Evolutionary conservation across 2,113 vertebrate genomes (phyloP), one percentile per base, ranked within the genome.

Genomic region (Macquaria ambigua): DNA sequence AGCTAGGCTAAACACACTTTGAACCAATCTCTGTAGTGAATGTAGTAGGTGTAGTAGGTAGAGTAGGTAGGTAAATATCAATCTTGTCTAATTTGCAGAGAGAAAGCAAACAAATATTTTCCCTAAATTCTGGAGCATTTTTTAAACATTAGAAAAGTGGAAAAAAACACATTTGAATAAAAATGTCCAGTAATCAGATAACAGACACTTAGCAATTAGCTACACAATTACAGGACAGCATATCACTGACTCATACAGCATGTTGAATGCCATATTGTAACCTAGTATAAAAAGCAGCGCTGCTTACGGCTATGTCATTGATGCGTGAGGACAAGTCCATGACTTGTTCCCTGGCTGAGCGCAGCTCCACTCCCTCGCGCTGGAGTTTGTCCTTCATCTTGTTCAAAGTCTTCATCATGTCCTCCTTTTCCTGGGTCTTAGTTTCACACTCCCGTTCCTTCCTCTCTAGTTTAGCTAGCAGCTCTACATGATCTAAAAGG

Each of bases 321-420:
- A 99, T 96, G 74, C 97, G 97, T 67, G 95, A 93, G 76, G 97
- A 96, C 86, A 99, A 94, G 81, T 98, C 97, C 5, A 96, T 89
- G 91, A 98, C 97, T 92, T 98, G 98, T 25, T 98, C 97, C 76
- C 97, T 93, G 64, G 97, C 97, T 37, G 96, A 97, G 55, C 97
- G 97, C 84, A 99, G 95, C 92, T 99, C 98, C 91, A 97, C 93
- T 6, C 97, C 98, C 94, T 99, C 98, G 1, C 97, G 97, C 93
- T 98, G 97, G 50, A 99, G 95, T 79, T 99, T 99, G 94, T 99
- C 98, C 95, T 98, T 99, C 98, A 99, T 99, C 95, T 99, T 99
- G 91, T 99, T 99, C 88, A 99, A 91, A 0, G 98, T 99, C 94
- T 97, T 97, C 98, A 99, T 99, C 98, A 99, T 99, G 77, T 99